phyloP scores from a whole-genome alignment of 1,140 invertebrate genomes.

The Drosophila subpulchrella region DNA sequence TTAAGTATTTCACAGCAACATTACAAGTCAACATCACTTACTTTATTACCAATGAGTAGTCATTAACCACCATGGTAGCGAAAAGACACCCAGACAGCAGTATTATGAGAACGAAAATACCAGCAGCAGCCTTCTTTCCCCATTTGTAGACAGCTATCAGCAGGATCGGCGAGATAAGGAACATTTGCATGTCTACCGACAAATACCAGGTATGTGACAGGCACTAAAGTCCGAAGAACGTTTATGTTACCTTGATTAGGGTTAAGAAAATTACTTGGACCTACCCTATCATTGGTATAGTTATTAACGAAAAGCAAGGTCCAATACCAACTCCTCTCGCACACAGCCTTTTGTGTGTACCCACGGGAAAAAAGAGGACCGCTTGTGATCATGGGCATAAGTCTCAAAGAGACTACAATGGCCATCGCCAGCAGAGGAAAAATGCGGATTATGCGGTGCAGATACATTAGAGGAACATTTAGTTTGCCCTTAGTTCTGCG shows the following conservation, averaged over 20 bases:
- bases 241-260: too few relatives aligned
- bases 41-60: slow-evolving; percentile 38
- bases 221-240: slow-evolving; percentile 86
- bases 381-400: slow-evolving; percentile 23
- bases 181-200: slow-evolving; percentile 93
- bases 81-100: slow-evolving; percentile 53
- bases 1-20: background rate
- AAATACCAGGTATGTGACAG: slow-evolving; percentile 95
- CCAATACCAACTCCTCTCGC: slow-evolving; percentile 53
- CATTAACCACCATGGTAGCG: slow-evolving; percentile 45
- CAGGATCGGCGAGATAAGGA: slow-evolving; percentile 90
- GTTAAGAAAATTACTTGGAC: slow-evolving; percentile 74
- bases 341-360: slow-evolving; percentile 50
- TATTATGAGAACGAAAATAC: slow-evolving; percentile 42
- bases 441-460: slow-evolving; percentile 63
- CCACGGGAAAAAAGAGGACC: slow-evolving; percentile 39
- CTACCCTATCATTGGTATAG: slow-evolving; percentile 27
- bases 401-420: slow-evolving; percentile 40
- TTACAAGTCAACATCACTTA: background rate
- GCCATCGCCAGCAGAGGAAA: slow-evolving; percentile 48
- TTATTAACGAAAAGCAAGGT: slow-evolving; percentile 63
- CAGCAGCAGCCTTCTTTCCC: slow-evolving; percentile 72
- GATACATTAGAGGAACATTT: slow-evolving; percentile 66
- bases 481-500: slow-evolving; percentile 48
- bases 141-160: slow-evolving; percentile 88